phyloP scores from a whole-genome alignment of 2,113 vertebrate species.

The Nannospalax galili region DNA sequence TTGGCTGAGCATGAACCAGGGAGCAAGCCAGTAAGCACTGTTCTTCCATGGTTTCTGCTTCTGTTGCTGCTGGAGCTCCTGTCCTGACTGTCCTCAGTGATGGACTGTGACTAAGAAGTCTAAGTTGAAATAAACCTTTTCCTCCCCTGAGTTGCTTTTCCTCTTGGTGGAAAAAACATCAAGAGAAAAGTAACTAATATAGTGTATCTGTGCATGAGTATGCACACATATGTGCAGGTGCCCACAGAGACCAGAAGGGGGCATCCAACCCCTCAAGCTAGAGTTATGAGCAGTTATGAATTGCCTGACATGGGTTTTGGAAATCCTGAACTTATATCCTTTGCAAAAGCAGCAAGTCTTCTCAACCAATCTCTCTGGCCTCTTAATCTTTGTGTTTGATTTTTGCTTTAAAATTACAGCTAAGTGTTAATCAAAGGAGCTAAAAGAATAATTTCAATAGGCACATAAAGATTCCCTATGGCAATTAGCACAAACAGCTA shows the following conservation, averaged over 20 bases:
- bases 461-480: background rate
- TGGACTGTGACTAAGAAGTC: too few species aligned
- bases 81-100: too few species aligned
- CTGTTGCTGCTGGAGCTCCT: too few species aligned
- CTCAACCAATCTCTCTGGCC: background rate
- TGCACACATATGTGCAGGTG: background rate
- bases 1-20: too few species aligned
- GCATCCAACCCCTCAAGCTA: background rate
- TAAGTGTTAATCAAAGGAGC: background rate
- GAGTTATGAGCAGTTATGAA: background rate
- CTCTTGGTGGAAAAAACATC: too few species aligned
- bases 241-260: too few species aligned
- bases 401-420: background rate
- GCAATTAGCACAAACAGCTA: background rate
- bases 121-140: too few species aligned
- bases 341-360: background rate
- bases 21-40: too few species aligned
- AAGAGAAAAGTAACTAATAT: too few species aligned
- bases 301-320: background rate
- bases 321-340: background rate
- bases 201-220: background rate
- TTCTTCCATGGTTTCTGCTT: too few species aligned
- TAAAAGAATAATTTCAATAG: background rate
- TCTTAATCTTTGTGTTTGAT: background rate
- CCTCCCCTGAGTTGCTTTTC: too few species aligned